Evolutionary conservation across 2,113 vertebrate species (phyloP), one percentile per base, ranked within the genome.

Genomic region (Tachysurus fulvidraco): DNA sequence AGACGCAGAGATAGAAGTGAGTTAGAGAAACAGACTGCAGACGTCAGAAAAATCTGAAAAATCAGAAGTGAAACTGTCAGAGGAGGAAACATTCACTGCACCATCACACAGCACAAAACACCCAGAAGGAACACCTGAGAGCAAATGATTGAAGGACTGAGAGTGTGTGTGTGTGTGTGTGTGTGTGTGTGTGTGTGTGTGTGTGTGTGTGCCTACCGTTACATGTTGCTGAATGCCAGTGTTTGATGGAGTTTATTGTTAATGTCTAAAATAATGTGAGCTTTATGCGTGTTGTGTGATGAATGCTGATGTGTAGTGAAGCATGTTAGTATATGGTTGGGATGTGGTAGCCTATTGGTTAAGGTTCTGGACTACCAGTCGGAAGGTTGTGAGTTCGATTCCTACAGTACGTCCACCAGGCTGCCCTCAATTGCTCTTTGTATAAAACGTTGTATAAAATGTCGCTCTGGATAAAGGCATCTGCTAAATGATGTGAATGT

Each of bases 1-100:
- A 80, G 25, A 54, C 5, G 64, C 62, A 73, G 83, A 87, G 80
- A 67, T 67, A 88, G 28, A 85, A 41, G 16, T 80, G 50, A 80
- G 54, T 59, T 59, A 36, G 28, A 59, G 9, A 60, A 5, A 50
- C 46, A 50, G 5, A 50, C 46, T 36, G 36, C 36, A 36, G 36
- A 36, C 36, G 36, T 36, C 36, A 36, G 36, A 36, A 36, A 36
- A 36, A 36, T 36, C 74, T 52, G 1, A 13, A n/a, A 74, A 84
- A 64, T 64, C 44, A 78, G 71, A 85, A 85, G 54, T 73, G 50
- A 84, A 84, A 73, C 69, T 21, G 1, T 60, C 19, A 21, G 5
- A 83, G 62, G 52, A 84, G 46, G 78, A 59, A 83, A 64, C n/a
- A 30, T 3, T 44, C 46, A 52, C 17, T 46, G 65, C 50, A 64